Evolutionary conservation across 2,113 vertebrate genomes (phyloP).

Genomic region (Lipophrys pholis): DNA sequence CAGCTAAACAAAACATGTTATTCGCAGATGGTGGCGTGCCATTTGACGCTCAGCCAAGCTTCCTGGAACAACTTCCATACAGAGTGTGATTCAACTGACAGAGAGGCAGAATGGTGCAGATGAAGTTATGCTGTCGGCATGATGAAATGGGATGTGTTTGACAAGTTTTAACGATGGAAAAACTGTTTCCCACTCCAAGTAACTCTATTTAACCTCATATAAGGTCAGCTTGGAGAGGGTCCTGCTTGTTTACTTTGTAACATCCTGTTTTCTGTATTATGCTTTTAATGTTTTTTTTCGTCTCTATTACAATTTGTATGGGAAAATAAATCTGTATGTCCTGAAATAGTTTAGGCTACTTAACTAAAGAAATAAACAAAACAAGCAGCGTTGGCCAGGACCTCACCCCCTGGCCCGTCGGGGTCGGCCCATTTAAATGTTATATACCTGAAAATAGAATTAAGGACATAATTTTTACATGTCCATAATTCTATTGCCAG

Average conservation of each 20-base stretch:
- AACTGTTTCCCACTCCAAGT: no score
- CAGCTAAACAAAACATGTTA: conserved; percentile 53
- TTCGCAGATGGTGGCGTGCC: conserved; percentile 9
- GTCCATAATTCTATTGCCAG: no score
- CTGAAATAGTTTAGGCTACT: no score
- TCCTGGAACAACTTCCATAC: conserved; percentile 13
- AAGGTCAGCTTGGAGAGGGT: background rate
- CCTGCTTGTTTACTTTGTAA: background rate
- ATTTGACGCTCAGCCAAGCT: background rate
- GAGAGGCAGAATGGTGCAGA: conserved; percentile 9
- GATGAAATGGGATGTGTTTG: conserved; percentile 38
- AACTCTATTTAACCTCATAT: background rate
- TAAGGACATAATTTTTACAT: no score
- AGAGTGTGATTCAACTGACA: conserved; percentile 25
- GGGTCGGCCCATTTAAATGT: no score
- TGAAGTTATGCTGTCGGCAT: conserved; percentile 11
- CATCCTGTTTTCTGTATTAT: background rate
- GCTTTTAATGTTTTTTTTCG: background rate
- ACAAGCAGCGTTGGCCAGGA: no score
- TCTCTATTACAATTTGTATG: no score
- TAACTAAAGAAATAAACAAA: no score
- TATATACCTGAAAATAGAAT: no score
- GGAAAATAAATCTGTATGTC: no score
- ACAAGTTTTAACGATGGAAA: conserved; percentile 8
- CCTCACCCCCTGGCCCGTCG: no score